These are phyloP conservation scores for Yponomeuta evonymella DNA, from an alignment of 2,888 invertebrate species.

Conservation along the genomic window DNA sequence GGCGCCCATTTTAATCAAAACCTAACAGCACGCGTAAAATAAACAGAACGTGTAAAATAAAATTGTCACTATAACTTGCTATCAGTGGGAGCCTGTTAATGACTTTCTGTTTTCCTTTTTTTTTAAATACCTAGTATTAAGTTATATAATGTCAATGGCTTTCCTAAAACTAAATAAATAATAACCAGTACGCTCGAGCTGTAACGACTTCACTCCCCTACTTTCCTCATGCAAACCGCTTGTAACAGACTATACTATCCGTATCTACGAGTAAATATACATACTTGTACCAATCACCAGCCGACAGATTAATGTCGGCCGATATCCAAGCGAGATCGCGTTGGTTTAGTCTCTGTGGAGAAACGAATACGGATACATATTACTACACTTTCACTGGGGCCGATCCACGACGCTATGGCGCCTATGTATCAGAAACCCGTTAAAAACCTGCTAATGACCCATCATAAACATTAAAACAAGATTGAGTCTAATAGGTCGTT, in stretches of 20 bases:
- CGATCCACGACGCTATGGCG: conserved; percentile 12
- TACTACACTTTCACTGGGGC: conserved; percentile 12
- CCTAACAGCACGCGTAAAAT: not conserved
- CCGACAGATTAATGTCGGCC: not conserved
- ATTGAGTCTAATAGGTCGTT: not conserved
- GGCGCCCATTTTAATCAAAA: not conserved
- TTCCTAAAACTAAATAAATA: not conserved
- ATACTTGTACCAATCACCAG: not conserved
- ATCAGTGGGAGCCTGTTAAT: no score
- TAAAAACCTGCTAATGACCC: not conserved
- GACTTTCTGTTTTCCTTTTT: no score
- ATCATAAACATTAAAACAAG: not conserved
- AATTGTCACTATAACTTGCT: not conserved
- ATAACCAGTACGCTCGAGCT: not conserved
- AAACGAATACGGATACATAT: conserved; percentile 8
- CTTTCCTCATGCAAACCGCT: not conserved
- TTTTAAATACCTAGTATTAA: no score
- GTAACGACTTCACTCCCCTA: not conserved
- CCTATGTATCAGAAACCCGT: conserved; percentile 8
- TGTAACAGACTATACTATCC: not conserved
- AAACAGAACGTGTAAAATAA: not conserved
- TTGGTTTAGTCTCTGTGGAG: conserved; percentile 24
- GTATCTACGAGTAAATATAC: not conserved
- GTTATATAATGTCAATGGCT: no score
- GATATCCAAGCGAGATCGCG: conserved; percentile 7